These are phyloP conservation scores for Chelonoidis abingdonii DNA, from an alignment of 2,113 vertebrate species.

Conservation along the genomic window DNA sequence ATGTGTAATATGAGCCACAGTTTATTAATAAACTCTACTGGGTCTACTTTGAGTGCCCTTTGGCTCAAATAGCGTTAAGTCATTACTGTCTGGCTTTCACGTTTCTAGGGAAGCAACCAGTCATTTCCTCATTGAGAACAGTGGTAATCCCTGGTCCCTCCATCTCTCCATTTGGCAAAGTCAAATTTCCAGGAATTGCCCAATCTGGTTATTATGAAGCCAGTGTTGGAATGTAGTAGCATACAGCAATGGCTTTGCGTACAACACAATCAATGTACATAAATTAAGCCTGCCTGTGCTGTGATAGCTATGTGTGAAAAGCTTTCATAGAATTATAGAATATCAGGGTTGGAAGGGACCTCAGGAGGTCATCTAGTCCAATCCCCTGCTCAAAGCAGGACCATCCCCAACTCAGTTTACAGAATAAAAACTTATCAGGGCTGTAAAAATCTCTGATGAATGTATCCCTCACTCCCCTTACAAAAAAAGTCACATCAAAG, in stretches of 20 bases:
- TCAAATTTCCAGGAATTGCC: conserved; percentile 54
- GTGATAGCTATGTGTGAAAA: neutral
- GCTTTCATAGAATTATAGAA: neutral
- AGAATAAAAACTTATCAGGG: neutral
- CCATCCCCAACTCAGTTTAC: neutral
- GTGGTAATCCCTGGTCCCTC: conserved; percentile 53
- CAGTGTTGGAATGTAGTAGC: conserved; percentile 18
- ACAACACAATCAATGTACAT: neutral
- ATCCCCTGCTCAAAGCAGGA: too few species aligned
- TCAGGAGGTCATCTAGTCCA: too few species aligned
- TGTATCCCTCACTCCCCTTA: rapidly evolving
- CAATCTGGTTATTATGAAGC: conserved; percentile 15
- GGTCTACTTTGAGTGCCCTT: conserved; percentile 41
- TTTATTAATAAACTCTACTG: conserved; percentile 52
- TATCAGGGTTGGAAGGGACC: too few species aligned
- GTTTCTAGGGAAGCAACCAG: conserved; percentile 60
- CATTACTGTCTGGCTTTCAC: conserved; percentile 66
- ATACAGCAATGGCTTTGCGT: neutral
- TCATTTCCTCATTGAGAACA: conserved; percentile 49
- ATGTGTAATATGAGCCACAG: conserved; percentile 3
- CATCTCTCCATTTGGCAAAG: conserved; percentile 57
- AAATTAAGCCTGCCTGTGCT: conserved; percentile 14
- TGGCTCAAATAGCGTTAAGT: conserved; percentile 59
- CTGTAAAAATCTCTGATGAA: neutral
- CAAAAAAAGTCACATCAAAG: neutral